These are phyloP conservation scores for Dryadula phaetusa DNA, from an alignment of 2,888 invertebrate genomes.

Conservation along the genomic window DNA sequence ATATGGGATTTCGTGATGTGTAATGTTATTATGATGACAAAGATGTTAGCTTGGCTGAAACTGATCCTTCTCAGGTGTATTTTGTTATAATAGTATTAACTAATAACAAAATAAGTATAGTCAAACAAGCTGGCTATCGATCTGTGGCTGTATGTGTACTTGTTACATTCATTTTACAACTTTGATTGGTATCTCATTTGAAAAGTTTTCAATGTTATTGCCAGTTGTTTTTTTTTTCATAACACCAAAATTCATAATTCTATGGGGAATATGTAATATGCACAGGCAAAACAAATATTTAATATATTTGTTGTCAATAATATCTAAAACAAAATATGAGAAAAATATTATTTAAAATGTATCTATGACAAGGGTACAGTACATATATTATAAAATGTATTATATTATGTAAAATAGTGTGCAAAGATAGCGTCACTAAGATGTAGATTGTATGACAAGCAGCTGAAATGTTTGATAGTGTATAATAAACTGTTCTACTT, in stretches of 20 bases:
- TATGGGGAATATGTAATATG: background rate
- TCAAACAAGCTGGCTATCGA: background rate
- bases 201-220: background rate
- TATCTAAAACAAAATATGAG: background rate
- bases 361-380: conserved; percentile 4
- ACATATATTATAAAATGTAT: conserved; percentile 27
- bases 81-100: conserved; percentile 3
- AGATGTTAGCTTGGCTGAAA: background rate
- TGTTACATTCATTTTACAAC: background rate
- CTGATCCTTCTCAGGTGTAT: background rate
- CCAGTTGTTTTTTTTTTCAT: background rate
- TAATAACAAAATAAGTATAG: background rate
- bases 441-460: background rate
- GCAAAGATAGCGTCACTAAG: conserved; percentile 20
- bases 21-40: background rate
- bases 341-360: conserved; percentile 11
- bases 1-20: conserved; percentile 32
- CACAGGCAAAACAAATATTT: background rate
- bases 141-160: background rate
- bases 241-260: background rate
- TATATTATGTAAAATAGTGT: conserved; percentile 35
- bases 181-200: background rate
- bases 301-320: background rate
- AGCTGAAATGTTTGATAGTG: conserved; percentile 20
- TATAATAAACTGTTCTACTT: conserved; percentile 23